These are phyloP conservation scores for Tyria jacobaeae DNA, from an alignment of 2,888 invertebrate species.

Conservation along the genomic window DNA sequence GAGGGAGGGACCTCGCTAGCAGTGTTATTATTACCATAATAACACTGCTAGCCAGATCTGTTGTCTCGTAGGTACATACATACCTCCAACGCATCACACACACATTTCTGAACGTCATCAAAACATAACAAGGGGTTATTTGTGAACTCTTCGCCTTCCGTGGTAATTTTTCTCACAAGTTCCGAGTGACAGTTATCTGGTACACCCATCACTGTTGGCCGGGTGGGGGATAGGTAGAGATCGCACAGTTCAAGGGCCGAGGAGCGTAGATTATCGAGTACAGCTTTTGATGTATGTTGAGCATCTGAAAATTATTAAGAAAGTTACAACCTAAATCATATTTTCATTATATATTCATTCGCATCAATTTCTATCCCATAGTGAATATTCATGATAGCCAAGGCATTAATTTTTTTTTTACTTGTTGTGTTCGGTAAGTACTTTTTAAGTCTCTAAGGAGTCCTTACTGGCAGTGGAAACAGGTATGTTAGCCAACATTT, in stretches of 20 bases:
- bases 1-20: too few relatives aligned
- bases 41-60: too few relatives aligned
- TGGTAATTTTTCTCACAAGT: constrained; percentile 77
- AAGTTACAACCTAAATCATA: too few relatives aligned
- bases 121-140: constrained; percentile 90
- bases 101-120: constrained; percentile 92
- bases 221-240: constrained; percentile 70
- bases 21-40: too few relatives aligned
- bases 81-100: constrained; percentile 87
- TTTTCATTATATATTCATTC: too few relatives aligned
- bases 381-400: too few relatives aligned
- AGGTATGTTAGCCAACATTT: too few relatives aligned
- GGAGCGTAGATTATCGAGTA: constrained; percentile 75
- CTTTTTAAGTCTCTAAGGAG: too few relatives aligned
- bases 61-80: constrained; percentile 13
- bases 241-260: constrained; percentile 80
- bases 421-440: too few relatives aligned
- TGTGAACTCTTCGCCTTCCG: constrained; percentile 77
- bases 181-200: constrained; percentile 75
- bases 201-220: constrained; percentile 68
- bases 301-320: constrained; percentile 57
- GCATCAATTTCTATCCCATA: too few relatives aligned
- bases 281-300: constrained; percentile 73
- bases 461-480: too few relatives aligned
- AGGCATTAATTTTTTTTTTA: too few relatives aligned